These are phyloP conservation scores for Psilanteris sp. DNA, from an alignment of 1,140 invertebrate species.

Conservation along the genomic window DNA sequence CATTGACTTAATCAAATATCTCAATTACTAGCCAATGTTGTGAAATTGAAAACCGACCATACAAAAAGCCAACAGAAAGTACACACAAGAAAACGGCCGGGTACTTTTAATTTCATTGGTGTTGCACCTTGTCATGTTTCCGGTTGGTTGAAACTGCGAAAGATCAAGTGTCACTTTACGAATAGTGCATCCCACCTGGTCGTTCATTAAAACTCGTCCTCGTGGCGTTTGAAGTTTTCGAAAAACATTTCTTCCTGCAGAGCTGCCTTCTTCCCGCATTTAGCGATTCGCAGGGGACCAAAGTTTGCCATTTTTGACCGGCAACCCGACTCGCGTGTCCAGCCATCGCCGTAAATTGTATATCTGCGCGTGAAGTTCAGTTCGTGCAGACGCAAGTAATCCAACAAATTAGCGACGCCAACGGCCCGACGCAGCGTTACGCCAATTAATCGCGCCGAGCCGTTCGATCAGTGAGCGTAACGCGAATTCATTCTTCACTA, in stretches of 20 bases:
- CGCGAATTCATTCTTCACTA: conserved; percentile 52
- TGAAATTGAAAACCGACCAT: no score
- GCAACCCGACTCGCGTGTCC: conserved; percentile 18
- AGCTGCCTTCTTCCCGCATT: no score
- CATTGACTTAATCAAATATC: no score
- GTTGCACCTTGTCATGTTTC: conserved; percentile 26
- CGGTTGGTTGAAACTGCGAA: conserved; percentile 2
- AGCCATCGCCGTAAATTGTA: conserved; percentile 7
- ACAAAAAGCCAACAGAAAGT: no score
- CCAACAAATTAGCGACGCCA: conserved; percentile 33
- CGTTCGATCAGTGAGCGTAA: conserved; percentile 54
- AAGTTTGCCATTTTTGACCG: no score
- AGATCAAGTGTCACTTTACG: conserved; percentile 30
- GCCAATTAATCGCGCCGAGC: conserved; percentile 46
- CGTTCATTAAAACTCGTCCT: no score
- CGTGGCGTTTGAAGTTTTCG: conserved; percentile 12
- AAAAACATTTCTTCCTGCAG: conserved; percentile 17
- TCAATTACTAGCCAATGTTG: no score
- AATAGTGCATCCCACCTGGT: no score
- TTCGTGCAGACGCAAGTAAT: conserved; percentile 18
- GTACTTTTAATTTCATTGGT: no score
- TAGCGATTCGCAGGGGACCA: neutral
- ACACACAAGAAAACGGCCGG: no score
- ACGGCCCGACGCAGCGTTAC: conserved; percentile 33
- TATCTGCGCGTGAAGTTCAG: conserved; percentile 18